Conservation (phyloP, 2,888 invertebrate genomes). For the Idaea aversata region DNA sequence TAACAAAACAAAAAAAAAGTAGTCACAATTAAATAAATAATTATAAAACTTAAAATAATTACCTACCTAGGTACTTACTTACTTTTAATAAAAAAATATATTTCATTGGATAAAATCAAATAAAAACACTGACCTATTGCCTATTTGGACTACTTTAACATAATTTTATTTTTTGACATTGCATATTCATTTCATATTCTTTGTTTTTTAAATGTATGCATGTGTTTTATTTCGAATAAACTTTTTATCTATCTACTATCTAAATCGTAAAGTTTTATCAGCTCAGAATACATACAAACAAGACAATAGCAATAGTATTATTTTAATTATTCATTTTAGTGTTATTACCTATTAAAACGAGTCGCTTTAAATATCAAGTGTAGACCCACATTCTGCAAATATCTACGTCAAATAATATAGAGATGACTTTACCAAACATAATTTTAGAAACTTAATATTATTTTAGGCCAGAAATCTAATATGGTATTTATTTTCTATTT, state of each 20-base stretch:
- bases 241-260: not conserved
- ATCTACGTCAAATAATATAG: slow-evolving; percentile 40
- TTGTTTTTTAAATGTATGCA: not conserved
- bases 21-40: too few species aligned
- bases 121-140: too few species aligned
- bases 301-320: slow-evolving; percentile 45
- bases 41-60: too few species aligned
- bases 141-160: too few species aligned
- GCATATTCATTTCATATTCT: too few species aligned
- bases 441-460: not conserved
- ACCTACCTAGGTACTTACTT: too few species aligned
- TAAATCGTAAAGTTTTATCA: not conserved
- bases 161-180: too few species aligned
- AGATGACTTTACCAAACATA: slow-evolving; percentile 34
- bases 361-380: slow-evolving; percentile 65
- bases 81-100: too few species aligned
- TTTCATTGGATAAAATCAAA: too few species aligned
- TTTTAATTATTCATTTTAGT: slow-evolving; percentile 64
- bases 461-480: too few species aligned
- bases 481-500: too few species aligned
- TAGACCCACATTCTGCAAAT: slow-evolving; percentile 61
- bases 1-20: too few species aligned
- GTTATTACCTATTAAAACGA: slow-evolving; percentile 61
- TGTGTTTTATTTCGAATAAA: not conserved
- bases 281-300: slow-evolving; percentile 14